Conservation (phyloP, 2,113 vertebrate genomes). For the Prinia subflava region DNA sequence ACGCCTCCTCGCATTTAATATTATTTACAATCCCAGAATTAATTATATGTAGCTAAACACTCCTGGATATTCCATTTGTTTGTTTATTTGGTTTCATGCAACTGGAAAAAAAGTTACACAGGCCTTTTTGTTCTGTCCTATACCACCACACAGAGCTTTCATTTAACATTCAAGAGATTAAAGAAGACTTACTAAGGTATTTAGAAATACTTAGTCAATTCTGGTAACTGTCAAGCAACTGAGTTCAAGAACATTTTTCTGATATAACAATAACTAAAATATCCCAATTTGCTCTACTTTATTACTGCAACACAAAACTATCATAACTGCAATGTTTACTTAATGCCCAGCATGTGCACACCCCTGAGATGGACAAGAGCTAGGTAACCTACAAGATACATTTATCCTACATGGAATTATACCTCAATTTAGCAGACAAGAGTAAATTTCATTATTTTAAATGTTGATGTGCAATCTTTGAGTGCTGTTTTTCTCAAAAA, state of each 20-base stretch:
- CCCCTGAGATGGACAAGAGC: background rate
- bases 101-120: background rate
- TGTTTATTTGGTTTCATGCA: background rate
- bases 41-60: background rate
- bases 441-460: background rate
- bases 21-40: background rate
- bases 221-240: background rate
- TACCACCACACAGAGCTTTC: background rate
- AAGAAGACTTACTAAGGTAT: background rate
- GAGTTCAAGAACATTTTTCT: background rate
- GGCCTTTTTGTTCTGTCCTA: background rate
- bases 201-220: background rate
- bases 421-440: background rate
- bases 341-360: background rate
- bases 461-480: background rate
- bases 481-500: background rate
- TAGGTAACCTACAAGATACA: background rate
- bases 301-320: background rate
- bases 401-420: background rate
- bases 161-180: background rate
- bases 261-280: background rate
- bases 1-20: background rate
- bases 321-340: accelerated
- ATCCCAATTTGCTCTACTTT: background rate
- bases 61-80: background rate